A percentile compares a stretch with the other conserved stretches of the same genome.
Conservation (phyloP, 2,888 invertebrate species). For the Antitype chi region DNA sequence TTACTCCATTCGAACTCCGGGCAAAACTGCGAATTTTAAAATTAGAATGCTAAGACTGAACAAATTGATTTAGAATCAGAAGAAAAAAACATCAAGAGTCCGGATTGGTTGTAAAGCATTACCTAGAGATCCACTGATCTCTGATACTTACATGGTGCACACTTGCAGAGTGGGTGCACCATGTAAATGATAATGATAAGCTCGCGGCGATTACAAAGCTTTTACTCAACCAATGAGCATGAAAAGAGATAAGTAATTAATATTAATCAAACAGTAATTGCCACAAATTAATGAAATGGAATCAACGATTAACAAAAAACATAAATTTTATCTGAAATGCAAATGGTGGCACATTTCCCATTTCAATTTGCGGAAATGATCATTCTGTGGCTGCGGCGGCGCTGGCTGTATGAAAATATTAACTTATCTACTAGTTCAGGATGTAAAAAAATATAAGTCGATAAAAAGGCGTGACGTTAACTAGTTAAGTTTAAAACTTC, state of each 20-base stretch:
- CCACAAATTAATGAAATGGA: conserved; percentile 39
- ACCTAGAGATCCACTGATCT: too few relatives aligned
- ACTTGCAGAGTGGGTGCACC: not conserved
- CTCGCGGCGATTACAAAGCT: not conserved
- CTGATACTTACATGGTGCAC: too few relatives aligned
- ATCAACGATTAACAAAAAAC: conserved; percentile 15
- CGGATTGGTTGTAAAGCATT: too few relatives aligned
- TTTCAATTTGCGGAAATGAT: conserved; percentile 10
- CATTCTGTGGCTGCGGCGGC: not conserved
- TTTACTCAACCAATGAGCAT: conserved; percentile 24
- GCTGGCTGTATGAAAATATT: conserved; percentile 5
- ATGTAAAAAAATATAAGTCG: not conserved
- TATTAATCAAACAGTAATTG: conserved; percentile 26
- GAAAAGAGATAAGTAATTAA: conserved; percentile 35
- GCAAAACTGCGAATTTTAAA: not conserved
- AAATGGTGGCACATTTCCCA: not conserved
- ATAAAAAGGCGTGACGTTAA: not conserved
- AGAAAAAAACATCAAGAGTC: not conserved
- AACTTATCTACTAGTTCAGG: not conserved
- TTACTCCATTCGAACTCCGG: not conserved
- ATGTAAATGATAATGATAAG: conserved; percentile 1
- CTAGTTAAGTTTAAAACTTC: not conserved
- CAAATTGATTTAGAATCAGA: not conserved
- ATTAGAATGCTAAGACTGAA: too few relatives aligned
- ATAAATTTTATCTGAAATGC: conserved; percentile 11